Percentiles rank a stretch among this genome's conserved stretches.
phyloP scores from a whole-genome alignment of 2,797 vertebrate species.

The Pteronotus mesoamericanus region DNA sequence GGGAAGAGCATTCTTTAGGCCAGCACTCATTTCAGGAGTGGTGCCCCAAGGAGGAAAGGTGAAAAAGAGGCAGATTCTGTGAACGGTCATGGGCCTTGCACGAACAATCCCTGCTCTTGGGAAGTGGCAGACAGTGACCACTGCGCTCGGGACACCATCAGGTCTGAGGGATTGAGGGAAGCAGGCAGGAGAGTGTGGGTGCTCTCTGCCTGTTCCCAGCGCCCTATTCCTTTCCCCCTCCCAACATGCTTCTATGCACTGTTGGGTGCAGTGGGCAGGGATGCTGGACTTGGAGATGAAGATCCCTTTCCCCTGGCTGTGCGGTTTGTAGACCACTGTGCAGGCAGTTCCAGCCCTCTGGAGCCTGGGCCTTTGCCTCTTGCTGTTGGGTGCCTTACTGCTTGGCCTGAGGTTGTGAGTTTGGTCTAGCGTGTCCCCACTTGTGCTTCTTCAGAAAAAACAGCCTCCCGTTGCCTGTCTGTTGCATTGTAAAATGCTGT shows the following conservation, averaged over 20 bases:
- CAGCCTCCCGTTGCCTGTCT: slow-evolving; percentile 29
- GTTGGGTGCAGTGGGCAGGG: not conserved
- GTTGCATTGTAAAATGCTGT: slow-evolving; percentile 35
- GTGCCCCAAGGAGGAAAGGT: not conserved
- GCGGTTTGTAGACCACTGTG: not conserved
- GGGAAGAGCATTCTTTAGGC: not conserved
- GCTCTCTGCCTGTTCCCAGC: not conserved
- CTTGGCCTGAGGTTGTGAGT: not conserved
- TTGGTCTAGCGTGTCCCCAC: not conserved
- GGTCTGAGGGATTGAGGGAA: not conserved
- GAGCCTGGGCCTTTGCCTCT: not conserved
- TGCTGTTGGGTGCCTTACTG: not conserved
- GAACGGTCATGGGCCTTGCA: too few relatives aligned
- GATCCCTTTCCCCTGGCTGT: not conserved
- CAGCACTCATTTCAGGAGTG: not conserved
- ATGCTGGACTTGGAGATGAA: not conserved
- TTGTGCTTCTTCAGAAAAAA: slow-evolving; percentile 6
- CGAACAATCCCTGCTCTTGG: fast-evolving
- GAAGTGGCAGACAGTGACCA: not conserved
- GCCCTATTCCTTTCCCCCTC: not conserved
- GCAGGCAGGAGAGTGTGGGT: not conserved
- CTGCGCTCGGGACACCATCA: not conserved
- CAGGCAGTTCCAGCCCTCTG: not conserved
- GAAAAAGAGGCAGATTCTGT: not conserved
- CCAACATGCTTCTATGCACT: not conserved